Percentiles rank a stretch among this genome's conserved stretches.
phyloP scores from a whole-genome alignment of 2,888 invertebrate genomes.

The Monoplex corrugatus region DNA sequence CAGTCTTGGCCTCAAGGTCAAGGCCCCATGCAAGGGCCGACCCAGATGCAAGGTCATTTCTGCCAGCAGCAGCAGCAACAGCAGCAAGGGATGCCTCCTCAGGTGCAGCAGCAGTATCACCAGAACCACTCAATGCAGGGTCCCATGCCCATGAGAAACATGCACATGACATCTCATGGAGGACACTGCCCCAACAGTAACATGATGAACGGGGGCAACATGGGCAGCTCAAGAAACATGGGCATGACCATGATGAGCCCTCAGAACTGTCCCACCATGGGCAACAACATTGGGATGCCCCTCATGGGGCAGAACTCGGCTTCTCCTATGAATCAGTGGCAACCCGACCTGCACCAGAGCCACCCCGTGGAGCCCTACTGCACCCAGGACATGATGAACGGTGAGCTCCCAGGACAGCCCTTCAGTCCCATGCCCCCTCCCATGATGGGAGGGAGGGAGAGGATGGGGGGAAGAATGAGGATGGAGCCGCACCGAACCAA shows the following conservation, averaged over 20 bases:
- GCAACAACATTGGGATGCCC: neutral
- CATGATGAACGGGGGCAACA: neutral
- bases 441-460: conserved; percentile 35
- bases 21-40: neutral
- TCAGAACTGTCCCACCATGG: conserved; percentile 36
- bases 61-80: conserved; percentile 24
- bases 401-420: conserved; percentile 35
- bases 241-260: neutral
- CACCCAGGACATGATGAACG: conserved; percentile 48
- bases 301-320: neutral
- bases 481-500: conserved; percentile 57
- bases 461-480: conserved; percentile 14
- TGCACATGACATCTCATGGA: conserved; percentile 30
- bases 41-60: conserved; percentile 12
- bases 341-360: neutral
- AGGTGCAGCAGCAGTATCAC: conserved; percentile 44
- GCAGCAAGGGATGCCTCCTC: conserved; percentile 46
- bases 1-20: conserved; percentile 14
- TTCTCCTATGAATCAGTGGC: neutral
- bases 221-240: neutral
- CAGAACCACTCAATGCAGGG: conserved; percentile 47
- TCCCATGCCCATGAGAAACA: conserved; percentile 34
- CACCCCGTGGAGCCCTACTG: conserved; percentile 59
- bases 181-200: conserved; percentile 42
- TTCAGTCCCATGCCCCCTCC: conserved; percentile 55